Base-by-base conservation (phyloP, 2,113 vertebrate species). In the Microcebus jonahi region DNA sequence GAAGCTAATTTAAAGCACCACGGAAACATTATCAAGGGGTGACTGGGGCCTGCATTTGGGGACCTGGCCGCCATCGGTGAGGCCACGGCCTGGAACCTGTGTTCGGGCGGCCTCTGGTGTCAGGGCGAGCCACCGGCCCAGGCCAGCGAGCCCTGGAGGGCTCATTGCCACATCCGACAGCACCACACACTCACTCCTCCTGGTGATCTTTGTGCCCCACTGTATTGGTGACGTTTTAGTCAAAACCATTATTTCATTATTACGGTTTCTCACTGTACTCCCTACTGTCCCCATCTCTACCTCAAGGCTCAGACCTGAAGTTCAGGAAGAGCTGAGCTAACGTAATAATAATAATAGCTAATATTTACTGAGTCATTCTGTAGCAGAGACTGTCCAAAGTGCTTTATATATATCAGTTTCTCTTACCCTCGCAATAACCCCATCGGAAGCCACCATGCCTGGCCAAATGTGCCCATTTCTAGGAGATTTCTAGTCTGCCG, bases 1-100 rank as follows among this genome's bases (percentile, higher is more conserved):
- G 8, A 55, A 55, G 67, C 45, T 94, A 21, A 96, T 84, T 93
- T 91, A 88, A 95, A 95, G 92, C 31, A 71, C n/a, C 6, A 84
- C 55, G 83, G 39, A 25, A 53, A 45, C 29, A 42, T 80, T 75
- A 67, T 50, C 67, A 48, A 91, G 63, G 50, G 27, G 55, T 76
- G 89, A 70, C 36, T 63, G 57, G 63, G 81, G 81, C 29, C 87
- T 91, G 48, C 6, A 42, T 86, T 82, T 75, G 15, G 27, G 67
- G 15, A 55, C 23, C 17, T 55, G 67, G 45, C 9, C 18, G 82
- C 53, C 42, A 25, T 77, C 12, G 29, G 45, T n/a, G 71, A 95
- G 39, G 31, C 6, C 42, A 29, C 29, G 14, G 36, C 31, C 85
- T 90, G 63, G 27, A 31, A 48, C 34, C 48, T 31, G 36, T 11